Conservation (phyloP, 2,797 vertebrate species). For the Gallinago solitaria region DNA sequence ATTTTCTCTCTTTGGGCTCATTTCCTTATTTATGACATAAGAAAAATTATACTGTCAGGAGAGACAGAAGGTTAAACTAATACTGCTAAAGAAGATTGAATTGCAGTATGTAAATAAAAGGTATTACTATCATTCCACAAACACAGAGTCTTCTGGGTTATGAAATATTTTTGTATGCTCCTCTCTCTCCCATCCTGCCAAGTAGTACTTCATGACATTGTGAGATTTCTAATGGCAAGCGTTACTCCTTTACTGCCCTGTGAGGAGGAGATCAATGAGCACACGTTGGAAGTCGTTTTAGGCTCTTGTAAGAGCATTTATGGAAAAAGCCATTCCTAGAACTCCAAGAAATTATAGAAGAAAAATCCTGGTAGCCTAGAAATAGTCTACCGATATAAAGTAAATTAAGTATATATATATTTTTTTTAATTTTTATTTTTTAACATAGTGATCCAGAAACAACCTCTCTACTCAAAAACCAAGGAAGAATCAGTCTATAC, state of each 20-base stretch:
- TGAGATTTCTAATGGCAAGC: background rate
- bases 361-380: background rate
- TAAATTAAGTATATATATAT: background rate
- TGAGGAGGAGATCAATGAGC: background rate
- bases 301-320: background rate
- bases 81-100: conserved; percentile 20
- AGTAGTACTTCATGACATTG: background rate
- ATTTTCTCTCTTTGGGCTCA: background rate
- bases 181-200: background rate
- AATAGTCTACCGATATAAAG: background rate
- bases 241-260: background rate
- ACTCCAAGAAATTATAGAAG: background rate
- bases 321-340: background rate
- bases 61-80: conserved; percentile 48
- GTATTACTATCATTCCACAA: background rate
- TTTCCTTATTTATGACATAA: conserved; percentile 12
- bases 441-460: background rate
- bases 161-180: conserved; percentile 1
- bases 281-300: background rate
- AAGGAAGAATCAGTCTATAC: background rate
- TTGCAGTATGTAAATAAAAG: conserved; percentile 20
- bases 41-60: background rate
- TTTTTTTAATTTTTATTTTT: background rate
- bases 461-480: background rate
- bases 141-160: conserved; percentile 4